These are phyloP conservation scores for Zaprionus camerounensis DNA, from an alignment of 1,140 invertebrate species.

Conservation along the genomic window DNA sequence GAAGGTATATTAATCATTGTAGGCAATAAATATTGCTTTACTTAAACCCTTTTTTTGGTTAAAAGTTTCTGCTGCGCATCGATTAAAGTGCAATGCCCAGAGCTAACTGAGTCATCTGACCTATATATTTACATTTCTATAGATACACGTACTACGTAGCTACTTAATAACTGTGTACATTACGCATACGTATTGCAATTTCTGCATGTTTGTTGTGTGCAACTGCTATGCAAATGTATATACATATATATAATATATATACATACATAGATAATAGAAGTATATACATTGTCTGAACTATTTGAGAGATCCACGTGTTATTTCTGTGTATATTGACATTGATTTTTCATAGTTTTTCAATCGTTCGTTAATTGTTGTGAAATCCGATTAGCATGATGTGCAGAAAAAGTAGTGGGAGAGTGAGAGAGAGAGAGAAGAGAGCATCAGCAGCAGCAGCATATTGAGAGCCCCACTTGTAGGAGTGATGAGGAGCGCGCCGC, in stretches of 20 bases:
- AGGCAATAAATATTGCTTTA: not conserved
- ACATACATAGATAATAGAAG: not conserved
- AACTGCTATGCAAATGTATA: not conserved
- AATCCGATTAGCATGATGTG: slow-evolving; percentile 68
- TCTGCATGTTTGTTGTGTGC: not conserved
- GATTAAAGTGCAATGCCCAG: slow-evolving; percentile 23
- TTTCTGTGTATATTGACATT: slow-evolving; percentile 12
- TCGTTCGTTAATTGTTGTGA: slow-evolving; percentile 52
- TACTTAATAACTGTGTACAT: not conserved
- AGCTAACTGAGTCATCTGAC: slow-evolving; percentile 49
- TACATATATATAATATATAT: not conserved
- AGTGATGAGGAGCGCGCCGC: not conserved
- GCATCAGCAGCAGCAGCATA: not conserved
- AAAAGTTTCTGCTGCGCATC: not conserved
- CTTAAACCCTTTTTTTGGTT: not conserved
- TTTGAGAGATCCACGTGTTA: slow-evolving; percentile 3
- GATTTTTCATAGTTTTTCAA: slow-evolving; percentile 13
- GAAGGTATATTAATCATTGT: not conserved
- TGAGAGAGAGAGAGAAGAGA: not conserved
- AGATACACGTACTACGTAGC: not conserved
- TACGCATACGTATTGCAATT: slow-evolving; percentile 4
- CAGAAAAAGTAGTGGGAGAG: slow-evolving; percentile 46
- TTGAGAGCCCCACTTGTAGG: slow-evolving; percentile 21
- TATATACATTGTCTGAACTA: not conserved
- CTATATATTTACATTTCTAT: slow-evolving; percentile 30